A percentile compares a stretch with the other conserved stretches of the same genome.
Conservation (phyloP, 2,113 vertebrate genomes). For the Plectropomus leopardus region DNA sequence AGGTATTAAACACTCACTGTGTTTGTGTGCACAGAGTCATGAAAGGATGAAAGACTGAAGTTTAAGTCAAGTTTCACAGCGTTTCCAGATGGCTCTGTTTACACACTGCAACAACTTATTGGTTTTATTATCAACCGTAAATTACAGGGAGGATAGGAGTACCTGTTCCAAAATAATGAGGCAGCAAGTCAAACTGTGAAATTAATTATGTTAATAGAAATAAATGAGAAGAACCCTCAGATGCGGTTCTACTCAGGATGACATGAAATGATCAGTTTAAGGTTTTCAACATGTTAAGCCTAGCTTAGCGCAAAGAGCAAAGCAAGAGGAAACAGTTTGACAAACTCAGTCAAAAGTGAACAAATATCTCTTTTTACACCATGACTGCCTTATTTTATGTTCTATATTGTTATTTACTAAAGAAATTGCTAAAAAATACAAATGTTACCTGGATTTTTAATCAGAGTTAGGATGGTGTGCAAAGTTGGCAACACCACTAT, state of each 20-base stretch:
- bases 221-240: not conserved
- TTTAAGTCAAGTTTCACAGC: not conserved
- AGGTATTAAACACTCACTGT: constrained; percentile 1
- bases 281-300: not conserved
- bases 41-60: constrained; percentile 3
- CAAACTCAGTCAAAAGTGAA: not conserved
- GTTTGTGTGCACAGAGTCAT: constrained; percentile 3
- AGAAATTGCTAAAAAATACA: not conserved
- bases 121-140: constrained; percentile 29
- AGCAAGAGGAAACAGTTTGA: not conserved
- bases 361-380: not conserved
- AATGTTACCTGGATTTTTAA: not conserved
- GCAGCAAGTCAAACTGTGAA: constrained; percentile 1
- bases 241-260: not conserved
- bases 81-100: constrained; percentile 39
- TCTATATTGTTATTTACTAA: not conserved
- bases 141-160: constrained; percentile 6
- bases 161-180: not conserved
- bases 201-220: constrained; percentile 1
- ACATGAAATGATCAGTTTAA: not conserved
- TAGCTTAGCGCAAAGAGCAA: not conserved
- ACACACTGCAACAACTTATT: constrained; percentile 17
- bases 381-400: too few relatives aligned
- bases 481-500: not conserved
- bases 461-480: not conserved